These are phyloP conservation scores for Periplaneta americana DNA, from an alignment of 1,140 invertebrate species.

Conservation along the genomic window DNA sequence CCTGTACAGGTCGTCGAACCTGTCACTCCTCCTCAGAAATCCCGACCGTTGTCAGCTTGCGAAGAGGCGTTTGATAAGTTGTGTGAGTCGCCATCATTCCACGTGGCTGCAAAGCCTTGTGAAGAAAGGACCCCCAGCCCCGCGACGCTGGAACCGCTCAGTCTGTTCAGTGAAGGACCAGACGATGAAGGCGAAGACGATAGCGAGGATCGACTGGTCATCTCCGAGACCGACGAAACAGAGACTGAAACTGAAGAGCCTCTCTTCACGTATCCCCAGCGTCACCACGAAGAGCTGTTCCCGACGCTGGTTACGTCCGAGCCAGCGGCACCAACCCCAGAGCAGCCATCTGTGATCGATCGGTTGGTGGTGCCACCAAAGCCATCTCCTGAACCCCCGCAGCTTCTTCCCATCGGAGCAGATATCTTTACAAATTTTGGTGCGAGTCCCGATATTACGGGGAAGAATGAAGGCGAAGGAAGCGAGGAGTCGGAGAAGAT, in stretches of 20 bases:
- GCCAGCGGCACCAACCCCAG: neutral
- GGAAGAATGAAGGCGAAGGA: neutral
- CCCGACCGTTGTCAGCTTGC: conserved; percentile 15
- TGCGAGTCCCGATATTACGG: too few species aligned
- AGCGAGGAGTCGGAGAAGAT: neutral
- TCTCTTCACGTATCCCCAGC: conserved; percentile 41
- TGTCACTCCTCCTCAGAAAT: neutral
- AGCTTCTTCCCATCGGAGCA: neutral
- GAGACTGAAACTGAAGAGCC: conserved; percentile 42
- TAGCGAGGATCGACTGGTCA: conserved; percentile 43
- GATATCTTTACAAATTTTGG: neutral
- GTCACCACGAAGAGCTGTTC: conserved; percentile 46
- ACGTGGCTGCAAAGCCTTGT: conserved; percentile 23
- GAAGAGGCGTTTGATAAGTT: conserved; percentile 48
- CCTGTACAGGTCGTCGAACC: neutral
- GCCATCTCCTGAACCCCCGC: neutral
- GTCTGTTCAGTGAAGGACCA: conserved; percentile 35
- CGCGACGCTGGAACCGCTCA: conserved; percentile 16
- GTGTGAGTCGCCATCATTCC: conserved; percentile 24
- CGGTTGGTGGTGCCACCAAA: neutral
- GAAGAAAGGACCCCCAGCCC: neutral
- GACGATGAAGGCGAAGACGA: conserved; percentile 35
- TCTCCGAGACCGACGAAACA: conserved; percentile 48
- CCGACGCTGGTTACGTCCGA: conserved; percentile 23
- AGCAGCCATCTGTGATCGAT: neutral